Percentiles rank a stretch among this genome's conserved stretches.
These are phyloP conservation scores for Incurvaria masculella DNA, from an alignment of 2,888 invertebrate genomes.

Conservation along the genomic window DNA sequence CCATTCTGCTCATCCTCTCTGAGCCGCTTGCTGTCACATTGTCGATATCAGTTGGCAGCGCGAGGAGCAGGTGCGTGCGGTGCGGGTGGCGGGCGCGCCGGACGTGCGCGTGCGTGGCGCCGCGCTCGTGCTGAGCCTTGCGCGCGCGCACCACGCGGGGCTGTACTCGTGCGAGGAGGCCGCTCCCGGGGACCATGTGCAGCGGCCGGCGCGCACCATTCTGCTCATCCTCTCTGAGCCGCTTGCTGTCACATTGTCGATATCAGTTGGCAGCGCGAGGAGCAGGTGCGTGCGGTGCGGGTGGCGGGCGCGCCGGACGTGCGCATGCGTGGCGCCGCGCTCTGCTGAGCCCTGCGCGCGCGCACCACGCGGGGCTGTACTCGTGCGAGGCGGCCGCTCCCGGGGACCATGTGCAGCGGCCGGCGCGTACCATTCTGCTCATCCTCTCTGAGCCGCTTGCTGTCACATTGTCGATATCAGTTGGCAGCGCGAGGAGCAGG, in stretches of 20 bases:
- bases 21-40: slow-evolving; percentile 65
- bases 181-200: slow-evolving; percentile 65
- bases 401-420: too few relatives aligned
- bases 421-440: too few relatives aligned
- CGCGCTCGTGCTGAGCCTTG: slow-evolving; percentile 50
- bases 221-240: slow-evolving; percentile 65
- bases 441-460: slow-evolving; percentile 64
- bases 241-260: slow-evolving; percentile 61
- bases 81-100: slow-evolving; percentile 32
- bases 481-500: slow-evolving; percentile 32
- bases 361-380: slow-evolving; percentile 83
- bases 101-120: slow-evolving; percentile 38
- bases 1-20: slow-evolving; percentile 62
- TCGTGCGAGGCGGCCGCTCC: slow-evolving; percentile 66
- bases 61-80: slow-evolving; percentile 38
- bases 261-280: slow-evolving; percentile 47
- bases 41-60: slow-evolving; percentile 41
- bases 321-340: slow-evolving; percentile 15
- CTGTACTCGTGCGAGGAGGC: slow-evolving; percentile 71
- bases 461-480: slow-evolving; percentile 60
- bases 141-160: slow-evolving; percentile 62
- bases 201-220: slow-evolving; percentile 61
- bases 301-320: background rate
- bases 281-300: background rate
- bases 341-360: slow-evolving; percentile 63